Evolutionary conservation across 2,888 invertebrate genomes (phyloP).

Genomic region (Cyclophora albipunctata): DNA sequence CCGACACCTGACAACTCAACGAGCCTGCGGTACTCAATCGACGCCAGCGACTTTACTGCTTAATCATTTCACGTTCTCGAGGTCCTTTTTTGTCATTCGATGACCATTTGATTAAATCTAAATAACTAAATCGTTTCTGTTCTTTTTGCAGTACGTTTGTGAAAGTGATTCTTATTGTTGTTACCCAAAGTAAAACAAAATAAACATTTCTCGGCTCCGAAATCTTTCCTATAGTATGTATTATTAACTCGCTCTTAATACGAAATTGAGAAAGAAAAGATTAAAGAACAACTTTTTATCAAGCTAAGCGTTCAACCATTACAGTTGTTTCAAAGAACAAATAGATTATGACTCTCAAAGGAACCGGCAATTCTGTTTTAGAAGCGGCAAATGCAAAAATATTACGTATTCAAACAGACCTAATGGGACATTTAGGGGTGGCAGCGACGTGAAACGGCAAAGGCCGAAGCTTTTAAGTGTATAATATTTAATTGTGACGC

Average conservation of each 20-base stretch:
- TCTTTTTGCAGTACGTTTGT: slow-evolving; percentile 29
- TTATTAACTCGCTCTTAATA: slow-evolving; percentile 2
- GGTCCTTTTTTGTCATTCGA: slow-evolving; percentile 48
- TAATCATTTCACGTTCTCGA: slow-evolving; percentile 21
- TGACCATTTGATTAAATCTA: slow-evolving; percentile 41
- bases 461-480: slow-evolving; percentile 77
- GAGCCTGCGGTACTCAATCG: too few species aligned
- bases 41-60: slow-evolving; percentile 1
- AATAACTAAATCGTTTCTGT: slow-evolving; percentile 40
- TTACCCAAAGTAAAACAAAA: slow-evolving; percentile 25
- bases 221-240: slow-evolving; percentile 10
- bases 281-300: slow-evolving; percentile 58
- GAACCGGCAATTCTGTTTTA: slow-evolving; percentile 72
- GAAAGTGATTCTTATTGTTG: slow-evolving; percentile 43
- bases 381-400: slow-evolving; percentile 74
- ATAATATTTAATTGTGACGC: slow-evolving; percentile 77
- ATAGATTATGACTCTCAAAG: slow-evolving; percentile 74
- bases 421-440: slow-evolving; percentile 77
- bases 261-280: slow-evolving; percentile 22
- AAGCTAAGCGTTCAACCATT: slow-evolving; percentile 65
- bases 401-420: slow-evolving; percentile 76
- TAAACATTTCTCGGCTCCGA: slow-evolving; percentile 3
- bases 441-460: slow-evolving; percentile 75
- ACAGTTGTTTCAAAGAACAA: slow-evolving; percentile 74
- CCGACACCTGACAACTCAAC: too few species aligned